Conservation (phyloP, 2,113 vertebrate genomes). For the Clarias magur region DNA sequence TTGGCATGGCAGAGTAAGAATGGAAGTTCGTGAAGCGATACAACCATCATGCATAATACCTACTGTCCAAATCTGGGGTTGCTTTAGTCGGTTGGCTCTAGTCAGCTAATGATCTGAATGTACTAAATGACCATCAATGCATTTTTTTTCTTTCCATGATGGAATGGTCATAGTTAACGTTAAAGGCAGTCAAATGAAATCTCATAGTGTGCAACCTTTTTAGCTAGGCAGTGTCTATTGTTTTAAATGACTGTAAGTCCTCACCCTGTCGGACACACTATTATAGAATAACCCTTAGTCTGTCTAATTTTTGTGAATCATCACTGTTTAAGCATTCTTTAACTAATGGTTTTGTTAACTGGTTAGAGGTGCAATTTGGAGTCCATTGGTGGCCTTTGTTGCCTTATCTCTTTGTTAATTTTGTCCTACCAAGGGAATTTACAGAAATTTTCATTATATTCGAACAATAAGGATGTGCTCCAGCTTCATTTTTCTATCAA, state of each 20-base stretch:
- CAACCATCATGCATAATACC: too few relatives aligned
- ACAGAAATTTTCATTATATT: constrained; percentile 39
- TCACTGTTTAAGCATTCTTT: background rate
- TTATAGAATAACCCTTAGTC: background rate
- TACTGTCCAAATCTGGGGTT: too few relatives aligned
- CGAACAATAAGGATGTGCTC: constrained; percentile 41
- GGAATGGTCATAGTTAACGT: too few relatives aligned
- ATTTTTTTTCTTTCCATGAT: too few relatives aligned
- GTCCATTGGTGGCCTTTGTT: constrained; percentile 30
- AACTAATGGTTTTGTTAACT: constrained; percentile 1
- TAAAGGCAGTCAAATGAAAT: too few relatives aligned
- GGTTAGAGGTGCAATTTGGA: constrained; percentile 28
- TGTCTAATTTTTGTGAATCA: background rate
- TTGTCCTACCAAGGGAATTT: constrained; percentile 34
- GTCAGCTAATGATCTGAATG: too few relatives aligned
- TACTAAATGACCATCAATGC: too few relatives aligned
- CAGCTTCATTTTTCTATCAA: constrained; percentile 47
- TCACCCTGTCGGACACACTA: background rate
- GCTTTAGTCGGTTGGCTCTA: too few relatives aligned
- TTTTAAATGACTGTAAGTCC: background rate
- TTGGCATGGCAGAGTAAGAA: too few relatives aligned
- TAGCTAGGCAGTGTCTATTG: background rate
- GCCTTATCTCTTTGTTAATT: constrained; percentile 40
- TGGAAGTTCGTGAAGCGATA: too few relatives aligned
- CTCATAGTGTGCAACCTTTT: too few relatives aligned